These are phyloP conservation scores for Pteropus alecto DNA, from an alignment of 2,113 vertebrate species.

Conservation along the genomic window DNA sequence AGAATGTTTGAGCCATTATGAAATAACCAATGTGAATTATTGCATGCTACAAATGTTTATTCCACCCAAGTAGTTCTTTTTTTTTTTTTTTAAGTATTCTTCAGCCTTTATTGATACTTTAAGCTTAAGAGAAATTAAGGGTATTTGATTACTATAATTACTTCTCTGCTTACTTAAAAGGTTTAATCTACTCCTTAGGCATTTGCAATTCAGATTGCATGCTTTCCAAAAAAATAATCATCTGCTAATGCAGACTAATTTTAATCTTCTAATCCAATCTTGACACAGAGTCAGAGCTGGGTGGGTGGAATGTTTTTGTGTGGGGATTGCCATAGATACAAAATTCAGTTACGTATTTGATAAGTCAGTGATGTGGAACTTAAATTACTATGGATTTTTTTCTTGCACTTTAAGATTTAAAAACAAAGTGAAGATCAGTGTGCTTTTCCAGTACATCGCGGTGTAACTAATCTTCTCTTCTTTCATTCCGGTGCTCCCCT, in stretches of 20 bases:
- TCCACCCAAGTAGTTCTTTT: slow-evolving; percentile 4
- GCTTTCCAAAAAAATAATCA: slow-evolving; percentile 74
- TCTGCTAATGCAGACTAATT: slow-evolving; percentile 75
- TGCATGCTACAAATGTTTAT: neutral
- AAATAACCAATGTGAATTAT: slow-evolving; percentile 22
- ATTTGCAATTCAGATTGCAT: slow-evolving; percentile 55
- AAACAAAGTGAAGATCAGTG: slow-evolving; percentile 66
- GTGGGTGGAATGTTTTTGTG: slow-evolving; percentile 67
- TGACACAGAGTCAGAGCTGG: slow-evolving; percentile 71
- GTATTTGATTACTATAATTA: slow-evolving; percentile 74
- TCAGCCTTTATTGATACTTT: slow-evolving; percentile 67
- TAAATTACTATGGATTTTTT: slow-evolving; percentile 48
- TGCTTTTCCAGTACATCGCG: slow-evolving; percentile 63
- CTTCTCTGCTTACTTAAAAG: slow-evolving; percentile 63
- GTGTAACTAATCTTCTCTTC: slow-evolving; percentile 84
- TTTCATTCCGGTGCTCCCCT: slow-evolving; percentile 82
- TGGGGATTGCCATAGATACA: slow-evolving; percentile 76
- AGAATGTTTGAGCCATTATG: slow-evolving; percentile 1
- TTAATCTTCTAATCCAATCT: slow-evolving; percentile 79
- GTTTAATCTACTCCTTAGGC: slow-evolving; percentile 70
- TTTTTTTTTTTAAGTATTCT: slow-evolving; percentile 22
- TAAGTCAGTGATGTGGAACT: slow-evolving; percentile 65
- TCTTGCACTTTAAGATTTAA: slow-evolving; percentile 56
- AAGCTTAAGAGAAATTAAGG: slow-evolving; percentile 68
- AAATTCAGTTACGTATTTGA: slow-evolving; percentile 56